phyloP scores from a whole-genome alignment of 2,888 invertebrate genomes.

The Meiosimyza decipiens region DNA sequence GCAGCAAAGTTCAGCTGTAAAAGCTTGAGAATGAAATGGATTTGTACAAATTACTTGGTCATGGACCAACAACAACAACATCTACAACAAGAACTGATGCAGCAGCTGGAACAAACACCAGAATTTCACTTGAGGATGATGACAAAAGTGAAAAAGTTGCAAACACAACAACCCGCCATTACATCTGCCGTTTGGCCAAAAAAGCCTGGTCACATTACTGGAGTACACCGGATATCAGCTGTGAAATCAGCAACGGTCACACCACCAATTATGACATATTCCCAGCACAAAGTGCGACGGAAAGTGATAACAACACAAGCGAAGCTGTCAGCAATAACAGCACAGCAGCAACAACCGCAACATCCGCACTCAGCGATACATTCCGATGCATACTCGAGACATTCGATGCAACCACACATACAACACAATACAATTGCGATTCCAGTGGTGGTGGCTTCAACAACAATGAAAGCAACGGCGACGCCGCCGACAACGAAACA shows the following conservation, averaged over 20 bases:
- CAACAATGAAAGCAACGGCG: constrained; percentile 5
- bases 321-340: constrained; percentile 14
- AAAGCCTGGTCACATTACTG: not conserved
- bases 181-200: constrained; percentile 10
- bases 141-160: not conserved
- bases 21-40: constrained; percentile 67
- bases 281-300: not conserved
- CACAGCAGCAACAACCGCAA: constrained; percentile 28
- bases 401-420: constrained; percentile 49
- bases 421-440: constrained; percentile 53
- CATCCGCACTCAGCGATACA: constrained; percentile 48
- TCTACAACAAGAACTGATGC: constrained; percentile 31
- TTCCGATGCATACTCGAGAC: constrained; percentile 61
- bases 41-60: constrained; percentile 63
- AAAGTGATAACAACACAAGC: not conserved
- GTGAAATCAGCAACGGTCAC: constrained; percentile 24
- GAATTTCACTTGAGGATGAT: not conserved
- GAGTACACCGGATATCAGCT: not conserved
- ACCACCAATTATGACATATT: constrained; percentile 24
- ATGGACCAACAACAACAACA: constrained; percentile 56
- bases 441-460: constrained; percentile 31
- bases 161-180: constrained; percentile 1
- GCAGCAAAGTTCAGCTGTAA: constrained; percentile 37
- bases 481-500: constrained; percentile 8
- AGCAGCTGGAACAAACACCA: not conserved